These are phyloP conservation scores for Chrysochloris asiatica DNA, from an alignment of 2,113 vertebrate species.

Conservation along the genomic window DNA sequence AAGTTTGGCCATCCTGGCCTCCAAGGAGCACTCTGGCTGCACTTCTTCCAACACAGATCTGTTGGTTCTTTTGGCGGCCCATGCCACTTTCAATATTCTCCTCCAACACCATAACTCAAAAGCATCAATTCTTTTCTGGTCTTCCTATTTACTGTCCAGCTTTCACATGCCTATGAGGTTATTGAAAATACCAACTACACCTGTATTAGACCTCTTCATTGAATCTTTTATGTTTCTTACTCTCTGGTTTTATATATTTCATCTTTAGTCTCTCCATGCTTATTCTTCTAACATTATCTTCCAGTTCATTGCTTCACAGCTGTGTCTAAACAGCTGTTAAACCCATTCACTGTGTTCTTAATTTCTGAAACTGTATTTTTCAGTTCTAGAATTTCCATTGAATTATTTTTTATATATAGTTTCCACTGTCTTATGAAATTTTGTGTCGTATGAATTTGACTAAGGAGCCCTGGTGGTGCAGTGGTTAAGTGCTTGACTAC, in stretches of 20 bases:
- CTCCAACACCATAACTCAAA: too few species aligned
- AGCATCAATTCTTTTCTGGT: too few species aligned
- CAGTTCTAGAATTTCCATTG: neutral
- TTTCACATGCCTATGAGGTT: too few species aligned
- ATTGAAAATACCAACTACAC: too few species aligned
- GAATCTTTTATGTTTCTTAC: neutral
- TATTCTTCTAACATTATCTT: neutral
- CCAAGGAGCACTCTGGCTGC: too few species aligned
- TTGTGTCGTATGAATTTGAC: neutral
- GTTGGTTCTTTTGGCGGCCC: too few species aligned
- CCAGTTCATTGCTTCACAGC: neutral
- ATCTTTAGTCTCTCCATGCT: neutral
- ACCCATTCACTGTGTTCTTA: neutral
- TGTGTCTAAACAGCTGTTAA: neutral
- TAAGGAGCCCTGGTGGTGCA: neutral
- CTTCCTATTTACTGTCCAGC: too few species aligned
- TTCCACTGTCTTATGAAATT: neutral
- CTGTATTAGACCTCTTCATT: neutral
- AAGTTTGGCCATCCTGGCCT: too few species aligned
- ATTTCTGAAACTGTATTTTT: neutral
- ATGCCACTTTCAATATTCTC: too few species aligned
- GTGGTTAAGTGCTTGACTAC: neutral
- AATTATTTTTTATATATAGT: neutral
- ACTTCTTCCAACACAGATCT: too few species aligned
- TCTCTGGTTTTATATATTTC: neutral